phyloP scores from a whole-genome alignment of 2,113 vertebrate genomes.

The Misgurnus mizolepis region DNA sequence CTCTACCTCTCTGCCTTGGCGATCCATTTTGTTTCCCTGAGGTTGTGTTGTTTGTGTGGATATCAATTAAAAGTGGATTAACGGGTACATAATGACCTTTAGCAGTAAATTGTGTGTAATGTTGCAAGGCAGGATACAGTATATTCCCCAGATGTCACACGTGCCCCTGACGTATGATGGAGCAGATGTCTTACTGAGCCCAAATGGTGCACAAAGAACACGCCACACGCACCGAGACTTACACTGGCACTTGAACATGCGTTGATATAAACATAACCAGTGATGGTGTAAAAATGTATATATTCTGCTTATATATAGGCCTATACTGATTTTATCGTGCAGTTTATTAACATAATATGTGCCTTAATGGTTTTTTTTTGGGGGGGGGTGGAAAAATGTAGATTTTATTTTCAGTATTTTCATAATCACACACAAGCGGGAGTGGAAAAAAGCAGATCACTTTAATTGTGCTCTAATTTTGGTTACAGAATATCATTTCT shows the following conservation, averaged over 20 bases:
- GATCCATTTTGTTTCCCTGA: slow-evolving; percentile 77
- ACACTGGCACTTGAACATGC: slow-evolving; percentile 52
- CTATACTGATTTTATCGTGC: slow-evolving; percentile 13
- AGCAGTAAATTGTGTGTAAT: slow-evolving; percentile 88
- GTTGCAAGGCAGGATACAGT: slow-evolving; percentile 86
- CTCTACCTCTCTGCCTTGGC: slow-evolving; percentile 70
- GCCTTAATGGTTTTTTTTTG: neutral
- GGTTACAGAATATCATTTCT: slow-evolving; percentile 81
- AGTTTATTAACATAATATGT: slow-evolving; percentile 15
- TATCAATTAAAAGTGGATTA: slow-evolving; percentile 88
- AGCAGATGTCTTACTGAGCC: slow-evolving; percentile 83
- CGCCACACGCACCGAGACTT: slow-evolving; percentile 40
- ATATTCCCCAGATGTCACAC: slow-evolving; percentile 85
- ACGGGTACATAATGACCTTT: slow-evolving; percentile 86
- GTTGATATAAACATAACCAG: slow-evolving; percentile 58
- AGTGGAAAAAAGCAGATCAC: slow-evolving; percentile 72
- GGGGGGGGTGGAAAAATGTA: too few species aligned
- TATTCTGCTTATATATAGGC: slow-evolving; percentile 31
- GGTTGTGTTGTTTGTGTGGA: slow-evolving; percentile 82
- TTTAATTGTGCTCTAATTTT: slow-evolving; percentile 81
- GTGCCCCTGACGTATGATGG: slow-evolving; percentile 83
- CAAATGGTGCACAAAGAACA: slow-evolving; percentile 78
- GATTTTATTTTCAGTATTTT: slow-evolving; percentile 15
- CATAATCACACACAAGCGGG: slow-evolving; percentile 22
- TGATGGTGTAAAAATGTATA: slow-evolving; percentile 27